A percentile compares a stretch with the other conserved stretches of the same genome.
phyloP scores from a whole-genome alignment of 2,888 invertebrate genomes.

The Hirtodrosophila trivittata region DNA sequence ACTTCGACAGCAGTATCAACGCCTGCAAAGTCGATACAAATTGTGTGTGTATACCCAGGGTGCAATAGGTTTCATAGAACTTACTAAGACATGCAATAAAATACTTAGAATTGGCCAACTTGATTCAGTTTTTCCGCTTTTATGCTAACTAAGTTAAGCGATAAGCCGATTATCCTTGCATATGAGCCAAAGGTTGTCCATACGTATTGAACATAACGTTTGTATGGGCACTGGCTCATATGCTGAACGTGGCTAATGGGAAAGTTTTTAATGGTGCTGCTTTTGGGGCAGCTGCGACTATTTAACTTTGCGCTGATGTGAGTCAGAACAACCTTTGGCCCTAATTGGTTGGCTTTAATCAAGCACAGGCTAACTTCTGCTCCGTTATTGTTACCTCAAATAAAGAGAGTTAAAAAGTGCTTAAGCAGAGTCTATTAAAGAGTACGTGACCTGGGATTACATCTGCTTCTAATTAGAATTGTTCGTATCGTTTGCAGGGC shows the following conservation, averaged over 20 bases:
- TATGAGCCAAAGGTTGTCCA: too few relatives aligned
- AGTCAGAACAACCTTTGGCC: conserved; percentile 40
- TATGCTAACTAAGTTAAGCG: conserved; percentile 6
- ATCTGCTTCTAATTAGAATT: conserved; percentile 37
- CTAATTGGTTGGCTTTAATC: conserved; percentile 29
- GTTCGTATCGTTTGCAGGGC: conserved; percentile 5
- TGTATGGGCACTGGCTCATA: conserved; percentile 6
- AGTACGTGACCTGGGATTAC: conserved; percentile 4
- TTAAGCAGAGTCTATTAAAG: too few relatives aligned
- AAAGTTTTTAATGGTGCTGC: conserved; percentile 16
- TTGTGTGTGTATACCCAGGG: neutral
- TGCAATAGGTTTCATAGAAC: too few relatives aligned
- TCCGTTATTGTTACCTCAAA: neutral
- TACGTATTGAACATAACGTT: too few relatives aligned
- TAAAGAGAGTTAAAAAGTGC: neutral
- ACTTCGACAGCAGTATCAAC: conserved; percentile 8
- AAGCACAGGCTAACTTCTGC: conserved; percentile 11
- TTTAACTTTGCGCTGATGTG: conserved; percentile 8
- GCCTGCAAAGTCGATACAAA: conserved; percentile 17
- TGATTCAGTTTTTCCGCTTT: neutral
- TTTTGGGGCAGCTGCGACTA: conserved; percentile 27
- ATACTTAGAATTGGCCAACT: too few relatives aligned
- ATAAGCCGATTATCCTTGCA: too few relatives aligned
- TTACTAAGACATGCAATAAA: too few relatives aligned
- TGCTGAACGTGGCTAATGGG: neutral